phyloP scores from a whole-genome alignment of 2,113 vertebrate species.

The Grallaria varia region DNA sequence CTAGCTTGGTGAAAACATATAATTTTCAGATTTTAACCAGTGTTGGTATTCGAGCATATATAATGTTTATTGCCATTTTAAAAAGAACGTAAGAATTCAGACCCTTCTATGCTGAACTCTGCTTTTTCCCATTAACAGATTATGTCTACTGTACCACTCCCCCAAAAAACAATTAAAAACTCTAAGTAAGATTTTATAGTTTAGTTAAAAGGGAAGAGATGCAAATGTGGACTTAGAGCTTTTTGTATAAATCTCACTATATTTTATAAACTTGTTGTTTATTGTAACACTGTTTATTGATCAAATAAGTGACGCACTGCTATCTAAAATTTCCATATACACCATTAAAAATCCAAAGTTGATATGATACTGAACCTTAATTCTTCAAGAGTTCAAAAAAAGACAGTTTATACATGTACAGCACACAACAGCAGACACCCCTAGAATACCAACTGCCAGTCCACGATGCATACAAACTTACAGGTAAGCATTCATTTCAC shows the following conservation, averaged over 20 bases:
- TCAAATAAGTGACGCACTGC: conserved; percentile 79
- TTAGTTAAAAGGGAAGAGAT: conserved; percentile 81
- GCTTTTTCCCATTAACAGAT: conserved; percentile 51
- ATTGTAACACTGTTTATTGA: conserved; percentile 84
- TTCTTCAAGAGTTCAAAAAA: conserved; percentile 79
- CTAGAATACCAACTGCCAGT: conserved; percentile 80
- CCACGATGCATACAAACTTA: conserved; percentile 76
- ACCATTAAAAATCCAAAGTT: conserved; percentile 84
- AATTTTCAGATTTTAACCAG: conserved; percentile 69
- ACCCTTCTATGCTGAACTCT: conserved; percentile 56
- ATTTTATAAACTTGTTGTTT: conserved; percentile 79
- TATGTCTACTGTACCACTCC: conserved; percentile 54
- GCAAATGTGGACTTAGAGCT: conserved; percentile 75
- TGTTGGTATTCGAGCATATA: conserved; percentile 66
- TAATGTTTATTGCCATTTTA: conserved; percentile 72
- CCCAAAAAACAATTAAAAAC: conserved; percentile 76
- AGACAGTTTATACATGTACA: conserved; percentile 77
- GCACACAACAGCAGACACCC: conserved; percentile 79
- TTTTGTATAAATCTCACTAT: conserved; percentile 79
- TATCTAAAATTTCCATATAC: conserved; percentile 85
- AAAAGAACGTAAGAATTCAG: conserved; percentile 76
- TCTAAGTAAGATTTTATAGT: conserved; percentile 71
- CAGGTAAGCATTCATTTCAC: conserved; percentile 78
- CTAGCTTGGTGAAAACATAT: conserved; percentile 68
- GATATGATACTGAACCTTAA: conserved; percentile 82